Conservation (phyloP, 92 coral and sea anemone genomes). For the Virgularia gustaviana region DNA sequence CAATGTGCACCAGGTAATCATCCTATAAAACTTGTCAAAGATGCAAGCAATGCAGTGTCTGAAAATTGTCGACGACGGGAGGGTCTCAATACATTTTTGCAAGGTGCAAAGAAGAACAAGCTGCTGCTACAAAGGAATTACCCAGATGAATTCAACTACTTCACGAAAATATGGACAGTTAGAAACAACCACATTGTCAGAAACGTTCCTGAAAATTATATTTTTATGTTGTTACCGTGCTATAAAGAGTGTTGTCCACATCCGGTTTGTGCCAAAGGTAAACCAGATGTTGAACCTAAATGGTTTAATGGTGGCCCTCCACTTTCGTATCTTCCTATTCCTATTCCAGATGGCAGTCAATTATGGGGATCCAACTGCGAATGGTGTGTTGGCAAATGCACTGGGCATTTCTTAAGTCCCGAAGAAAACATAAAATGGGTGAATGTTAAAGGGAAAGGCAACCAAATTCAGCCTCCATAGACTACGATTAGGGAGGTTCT, state of each 20-base stretch:
- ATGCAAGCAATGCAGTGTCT: slow-evolving; percentile 12
- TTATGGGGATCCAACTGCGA: slow-evolving; percentile 55
- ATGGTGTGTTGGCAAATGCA: slow-evolving; percentile 24
- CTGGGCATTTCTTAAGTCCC: slow-evolving; percentile 46
- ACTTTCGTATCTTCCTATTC: slow-evolving; percentile 42
- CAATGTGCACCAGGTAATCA: slow-evolving; percentile 11
- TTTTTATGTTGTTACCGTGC: slow-evolving; percentile 52
- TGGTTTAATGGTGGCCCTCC: slow-evolving; percentile 57
- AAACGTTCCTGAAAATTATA: slow-evolving; percentile 31
- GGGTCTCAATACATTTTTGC: slow-evolving; percentile 20
- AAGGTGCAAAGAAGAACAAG: slow-evolving; percentile 40
- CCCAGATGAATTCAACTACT: slow-evolving; percentile 44
- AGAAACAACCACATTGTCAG: slow-evolving; percentile 40
- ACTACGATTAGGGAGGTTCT: slow-evolving; percentile 6
- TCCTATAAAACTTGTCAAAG: slow-evolving; percentile 34
- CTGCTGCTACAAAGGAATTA: slow-evolving; percentile 4
- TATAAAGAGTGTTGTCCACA: slow-evolving; percentile 51
- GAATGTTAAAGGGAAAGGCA: slow-evolving; percentile 4
- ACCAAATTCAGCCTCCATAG: slow-evolving; percentile 6
- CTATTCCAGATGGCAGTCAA: slow-evolving; percentile 44
- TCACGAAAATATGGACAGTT: slow-evolving; percentile 43
- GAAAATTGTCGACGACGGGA: not conserved
- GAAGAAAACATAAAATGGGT: slow-evolving; percentile 36
- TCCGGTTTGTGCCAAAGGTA: slow-evolving; percentile 40
- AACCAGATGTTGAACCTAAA: slow-evolving; percentile 32